phyloP scores from a whole-genome alignment of 2,797 vertebrate species.

The Allobates femoralis region DNA sequence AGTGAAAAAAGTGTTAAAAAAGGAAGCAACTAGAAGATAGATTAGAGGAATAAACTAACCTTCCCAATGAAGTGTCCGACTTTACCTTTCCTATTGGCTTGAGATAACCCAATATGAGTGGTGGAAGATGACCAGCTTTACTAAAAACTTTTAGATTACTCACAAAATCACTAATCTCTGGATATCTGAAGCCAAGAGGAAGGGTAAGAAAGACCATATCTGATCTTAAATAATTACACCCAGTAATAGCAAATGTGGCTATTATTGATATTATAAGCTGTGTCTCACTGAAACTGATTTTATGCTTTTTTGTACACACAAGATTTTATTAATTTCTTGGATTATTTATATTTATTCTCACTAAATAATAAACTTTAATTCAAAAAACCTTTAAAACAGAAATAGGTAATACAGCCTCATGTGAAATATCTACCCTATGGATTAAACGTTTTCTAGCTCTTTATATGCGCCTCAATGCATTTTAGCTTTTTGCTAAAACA shows the following conservation, averaged over 20 bases:
- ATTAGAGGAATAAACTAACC: background rate
- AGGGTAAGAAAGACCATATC: too few species aligned
- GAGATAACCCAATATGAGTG: too few species aligned
- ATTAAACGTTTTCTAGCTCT: background rate
- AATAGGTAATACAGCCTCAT: background rate
- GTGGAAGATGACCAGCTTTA: too few species aligned
- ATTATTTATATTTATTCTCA: background rate
- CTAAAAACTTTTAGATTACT: too few species aligned
- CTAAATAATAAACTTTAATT: background rate
- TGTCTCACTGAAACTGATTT: background rate
- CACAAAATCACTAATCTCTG: too few species aligned
- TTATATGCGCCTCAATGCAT: background rate
- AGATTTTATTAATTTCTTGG: background rate
- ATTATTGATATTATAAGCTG: background rate
- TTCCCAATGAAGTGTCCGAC: background rate
- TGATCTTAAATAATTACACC: background rate
- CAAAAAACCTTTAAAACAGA: background rate
- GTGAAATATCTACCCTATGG: background rate
- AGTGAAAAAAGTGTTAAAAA: background rate
- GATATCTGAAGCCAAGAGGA: too few species aligned
- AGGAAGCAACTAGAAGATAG: background rate
- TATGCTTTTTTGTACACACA: background rate
- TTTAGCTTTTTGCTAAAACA: background rate
- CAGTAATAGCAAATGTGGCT: background rate
- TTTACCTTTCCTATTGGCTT: too few species aligned